phyloP scores from a whole-genome alignment of 2,797 vertebrate species.

The Takifugu rubripes region DNA sequence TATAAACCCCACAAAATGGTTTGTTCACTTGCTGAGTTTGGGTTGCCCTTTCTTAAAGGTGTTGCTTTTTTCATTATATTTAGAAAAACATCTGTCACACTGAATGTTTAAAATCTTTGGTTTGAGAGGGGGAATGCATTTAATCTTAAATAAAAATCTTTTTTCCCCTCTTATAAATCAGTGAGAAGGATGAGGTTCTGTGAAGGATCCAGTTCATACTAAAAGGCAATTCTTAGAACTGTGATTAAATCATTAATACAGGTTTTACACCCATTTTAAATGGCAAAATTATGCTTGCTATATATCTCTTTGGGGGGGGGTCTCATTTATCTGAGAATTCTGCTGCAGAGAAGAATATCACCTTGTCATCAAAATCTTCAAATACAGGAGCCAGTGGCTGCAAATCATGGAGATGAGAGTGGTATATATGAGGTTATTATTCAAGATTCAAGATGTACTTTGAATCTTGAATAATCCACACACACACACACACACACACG shows the following conservation, averaged over 20 bases:
- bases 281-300: conserved; percentile 74
- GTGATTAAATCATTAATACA: conserved; percentile 79
- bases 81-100: too few relatives aligned
- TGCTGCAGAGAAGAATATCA: conserved; percentile 33
- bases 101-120: too few relatives aligned
- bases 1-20: conserved; percentile 37
- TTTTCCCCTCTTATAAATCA: conserved; percentile 65
- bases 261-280: conserved; percentile 78
- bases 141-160: conserved; percentile 29
- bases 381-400: conserved; percentile 52
- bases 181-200: conserved; percentile 69
- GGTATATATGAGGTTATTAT: conserved; percentile 22
- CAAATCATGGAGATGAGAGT: conserved; percentile 54
- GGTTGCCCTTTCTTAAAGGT: conserved; percentile 26
- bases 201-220: conserved; percentile 39
- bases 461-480: too few relatives aligned
- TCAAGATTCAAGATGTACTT: too few relatives aligned
- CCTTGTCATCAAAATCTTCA: conserved; percentile 68
- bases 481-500: conserved; percentile 1
- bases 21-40: conserved; percentile 18
- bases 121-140: too few relatives aligned
- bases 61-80: too few relatives aligned
- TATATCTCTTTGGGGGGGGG: too few relatives aligned
- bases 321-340: conserved; percentile 66
- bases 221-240: conserved; percentile 76